Conservation (phyloP, 1,140 invertebrate genomes). For the Drosophila asahinai region DNA sequence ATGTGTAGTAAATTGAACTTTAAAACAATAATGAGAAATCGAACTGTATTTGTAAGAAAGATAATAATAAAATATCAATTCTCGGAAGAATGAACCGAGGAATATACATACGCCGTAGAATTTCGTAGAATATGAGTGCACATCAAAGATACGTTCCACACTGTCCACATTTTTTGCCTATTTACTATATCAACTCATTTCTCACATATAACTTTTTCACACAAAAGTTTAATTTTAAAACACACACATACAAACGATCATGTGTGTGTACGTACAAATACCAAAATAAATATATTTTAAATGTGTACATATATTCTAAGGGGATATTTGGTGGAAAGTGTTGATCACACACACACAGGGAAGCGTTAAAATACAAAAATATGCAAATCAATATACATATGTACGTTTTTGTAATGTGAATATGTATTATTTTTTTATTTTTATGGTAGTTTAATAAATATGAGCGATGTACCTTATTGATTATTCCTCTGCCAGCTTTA, state of each 20-base stretch:
- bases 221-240: constrained; percentile 54
- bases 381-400: too few relatives aligned
- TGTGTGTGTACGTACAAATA: constrained; percentile 20
- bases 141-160: constrained; percentile 69
- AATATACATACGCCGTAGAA: constrained; percentile 36
- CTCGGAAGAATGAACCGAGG: constrained; percentile 57
- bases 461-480: too few relatives aligned
- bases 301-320: background rate
- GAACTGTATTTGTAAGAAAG: constrained; percentile 31
- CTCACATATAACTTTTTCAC: constrained; percentile 30
- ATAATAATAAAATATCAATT: constrained; percentile 55
- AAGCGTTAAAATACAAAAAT: background rate
- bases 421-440: too few relatives aligned
- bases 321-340: background rate
- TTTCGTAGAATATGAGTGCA: constrained; percentile 63
- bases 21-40: constrained; percentile 13
- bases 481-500: too few relatives aligned
- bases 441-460: too few relatives aligned
- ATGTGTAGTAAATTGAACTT: constrained; percentile 8
- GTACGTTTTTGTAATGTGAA: too few relatives aligned
- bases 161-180: constrained; percentile 71
- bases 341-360: background rate
- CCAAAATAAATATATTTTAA: constrained; percentile 11
- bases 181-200: constrained; percentile 56
- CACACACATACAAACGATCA: constrained; percentile 26